These are phyloP conservation scores for Heliconius ismenius DNA, from an alignment of 2,888 invertebrate species.

Conservation along the genomic window DNA sequence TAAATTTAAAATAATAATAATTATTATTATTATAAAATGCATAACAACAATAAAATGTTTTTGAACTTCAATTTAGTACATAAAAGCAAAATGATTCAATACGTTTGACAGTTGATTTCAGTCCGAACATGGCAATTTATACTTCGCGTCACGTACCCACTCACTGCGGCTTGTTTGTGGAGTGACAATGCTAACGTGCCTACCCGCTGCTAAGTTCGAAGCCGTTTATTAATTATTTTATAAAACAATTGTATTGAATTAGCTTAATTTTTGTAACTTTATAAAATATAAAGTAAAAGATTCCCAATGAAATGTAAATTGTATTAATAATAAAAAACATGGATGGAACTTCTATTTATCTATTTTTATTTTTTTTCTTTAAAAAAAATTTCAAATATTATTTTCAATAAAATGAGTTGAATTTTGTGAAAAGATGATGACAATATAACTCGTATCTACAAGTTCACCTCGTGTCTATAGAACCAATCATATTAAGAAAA, in stretches of 20 bases:
- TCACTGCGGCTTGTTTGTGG: conserved; percentile 62
- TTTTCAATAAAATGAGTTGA: too few relatives aligned
- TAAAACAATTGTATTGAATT: background rate
- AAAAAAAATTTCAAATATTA: too few relatives aligned
- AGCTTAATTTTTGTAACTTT: background rate
- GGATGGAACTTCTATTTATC: background rate
- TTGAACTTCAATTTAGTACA: conserved; percentile 26
- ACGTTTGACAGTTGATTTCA: conserved; percentile 43
- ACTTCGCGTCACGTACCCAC: conserved; percentile 65
- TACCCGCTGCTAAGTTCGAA: conserved; percentile 41
- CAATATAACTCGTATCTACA: too few relatives aligned
- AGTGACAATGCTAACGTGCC: conserved; percentile 52
- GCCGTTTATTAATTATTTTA: conserved; percentile 32
- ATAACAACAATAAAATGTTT: conserved; percentile 27
- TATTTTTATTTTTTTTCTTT: background rate
- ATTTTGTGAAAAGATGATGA: too few relatives aligned
- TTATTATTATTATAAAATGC: conserved; percentile 29
- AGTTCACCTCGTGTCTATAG: too few relatives aligned
- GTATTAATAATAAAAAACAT: background rate
- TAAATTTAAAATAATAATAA: background rate
- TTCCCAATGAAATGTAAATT: background rate
- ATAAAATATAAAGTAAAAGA: background rate
- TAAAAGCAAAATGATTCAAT: conserved; percentile 44
- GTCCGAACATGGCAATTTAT: conserved; percentile 47
- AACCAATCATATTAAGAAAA: too few relatives aligned